Conservation (phyloP, 2,888 invertebrate species). For the Allophyes oxyacanthae region DNA sequence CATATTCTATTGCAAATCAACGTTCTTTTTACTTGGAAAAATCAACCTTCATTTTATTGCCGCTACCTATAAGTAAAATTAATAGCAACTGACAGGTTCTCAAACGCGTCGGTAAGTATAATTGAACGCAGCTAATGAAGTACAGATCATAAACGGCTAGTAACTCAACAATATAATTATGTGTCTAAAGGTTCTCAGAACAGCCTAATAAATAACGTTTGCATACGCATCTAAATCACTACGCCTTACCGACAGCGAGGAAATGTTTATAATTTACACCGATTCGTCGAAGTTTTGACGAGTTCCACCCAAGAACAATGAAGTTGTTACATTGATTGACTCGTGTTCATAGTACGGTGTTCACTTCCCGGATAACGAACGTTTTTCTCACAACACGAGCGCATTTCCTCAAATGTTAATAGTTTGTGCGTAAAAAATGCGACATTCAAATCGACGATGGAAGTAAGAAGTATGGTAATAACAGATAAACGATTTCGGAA, state of each 20-base stretch:
- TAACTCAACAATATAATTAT: no score
- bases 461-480: constrained; percentile 36
- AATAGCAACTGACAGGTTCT: no score
- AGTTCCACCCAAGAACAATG: constrained; percentile 60
- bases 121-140: no score
- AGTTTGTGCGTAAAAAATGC: constrained; percentile 49
- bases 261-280: constrained; percentile 57
- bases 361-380: constrained; percentile 68
- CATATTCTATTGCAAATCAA: no score
- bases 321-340: constrained; percentile 57
- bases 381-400: constrained; percentile 67
- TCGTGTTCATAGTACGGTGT: constrained; percentile 31
- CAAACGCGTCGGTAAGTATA: no score
- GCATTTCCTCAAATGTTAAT: constrained; percentile 63
- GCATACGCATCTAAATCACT: constrained; percentile 33
- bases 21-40: no score
- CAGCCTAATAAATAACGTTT: constrained; percentile 16
- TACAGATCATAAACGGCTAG: no score
- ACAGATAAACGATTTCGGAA: constrained; percentile 48
- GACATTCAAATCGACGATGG: constrained; percentile 50
- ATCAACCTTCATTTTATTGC: no score
- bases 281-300: constrained; percentile 62
- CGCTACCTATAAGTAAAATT: no score
- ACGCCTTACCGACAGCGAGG: constrained; percentile 34
- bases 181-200: no score